phyloP scores from a whole-genome alignment of 2,888 invertebrate species.

The Hermaeophaga mercurialis region DNA sequence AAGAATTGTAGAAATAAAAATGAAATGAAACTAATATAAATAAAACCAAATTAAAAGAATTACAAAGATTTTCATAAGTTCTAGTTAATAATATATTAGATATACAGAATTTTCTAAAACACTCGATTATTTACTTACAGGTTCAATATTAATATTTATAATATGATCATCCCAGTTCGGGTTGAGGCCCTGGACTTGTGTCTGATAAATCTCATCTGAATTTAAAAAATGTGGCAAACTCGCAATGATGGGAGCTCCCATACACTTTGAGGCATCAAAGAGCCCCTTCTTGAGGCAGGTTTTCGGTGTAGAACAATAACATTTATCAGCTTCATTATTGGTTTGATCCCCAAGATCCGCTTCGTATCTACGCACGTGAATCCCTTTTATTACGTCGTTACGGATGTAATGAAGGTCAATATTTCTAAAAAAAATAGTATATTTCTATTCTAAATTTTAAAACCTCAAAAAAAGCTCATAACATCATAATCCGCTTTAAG shows the following conservation, averaged over 20 bases:
- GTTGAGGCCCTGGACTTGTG: slow-evolving; percentile 65
- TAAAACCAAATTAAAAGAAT: no score
- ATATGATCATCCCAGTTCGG: slow-evolving; percentile 74
- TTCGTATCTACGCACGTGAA: slow-evolving; percentile 69
- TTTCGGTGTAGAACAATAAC: slow-evolving; percentile 63
- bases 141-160: slow-evolving; percentile 77
- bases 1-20: no score
- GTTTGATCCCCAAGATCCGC: slow-evolving; percentile 74
- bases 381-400: slow-evolving; percentile 66
- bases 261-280: slow-evolving; percentile 70
- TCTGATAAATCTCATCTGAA: slow-evolving; percentile 58
- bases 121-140: slow-evolving; percentile 63
- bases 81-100: no score
- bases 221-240: slow-evolving; percentile 81
- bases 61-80: no score
- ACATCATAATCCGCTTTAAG: no score
- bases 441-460: no score
- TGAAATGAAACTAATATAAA: no score
- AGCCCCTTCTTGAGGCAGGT: slow-evolving; percentile 74
- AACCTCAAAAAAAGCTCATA: no score
- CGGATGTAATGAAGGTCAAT: slow-evolving; percentile 66
- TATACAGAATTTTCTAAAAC: no score
- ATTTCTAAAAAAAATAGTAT: slow-evolving; percentile 60
- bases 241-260: slow-evolving; percentile 73
- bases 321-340: slow-evolving; percentile 59